Evolutionary conservation across 2,797 vertebrate species (phyloP).

Genomic region (Acanthurus leucopareius): DNA sequence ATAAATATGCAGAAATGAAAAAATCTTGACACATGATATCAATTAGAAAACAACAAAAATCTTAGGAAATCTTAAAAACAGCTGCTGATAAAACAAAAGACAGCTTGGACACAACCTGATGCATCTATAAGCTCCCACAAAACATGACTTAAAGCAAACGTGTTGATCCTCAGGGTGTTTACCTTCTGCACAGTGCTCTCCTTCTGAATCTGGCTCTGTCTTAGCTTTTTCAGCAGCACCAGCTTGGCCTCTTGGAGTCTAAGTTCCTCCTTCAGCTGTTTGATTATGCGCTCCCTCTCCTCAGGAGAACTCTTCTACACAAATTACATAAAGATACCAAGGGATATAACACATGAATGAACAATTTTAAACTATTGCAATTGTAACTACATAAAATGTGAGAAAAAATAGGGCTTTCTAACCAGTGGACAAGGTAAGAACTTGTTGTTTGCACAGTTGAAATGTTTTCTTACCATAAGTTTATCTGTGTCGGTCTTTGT

Average conservation of each 20-base stretch:
- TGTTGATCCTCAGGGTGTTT: not conserved
- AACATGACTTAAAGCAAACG: not conserved
- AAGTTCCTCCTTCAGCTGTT: slow-evolving; percentile 95
- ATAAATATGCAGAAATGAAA: not conserved
- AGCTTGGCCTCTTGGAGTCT: slow-evolving; percentile 97
- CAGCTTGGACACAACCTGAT: not conserved
- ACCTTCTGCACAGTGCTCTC: slow-evolving; percentile 94
- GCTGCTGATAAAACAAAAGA: not conserved
- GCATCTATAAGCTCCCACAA: not conserved
- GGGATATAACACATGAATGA: not conserved
- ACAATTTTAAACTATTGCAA: not conserved
- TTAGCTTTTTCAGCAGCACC: slow-evolving; percentile 95
- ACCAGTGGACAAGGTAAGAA: not conserved
- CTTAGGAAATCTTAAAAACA: not conserved
- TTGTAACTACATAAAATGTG: not conserved
- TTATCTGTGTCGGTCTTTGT: slow-evolving; percentile 92
- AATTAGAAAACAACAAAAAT: not conserved
- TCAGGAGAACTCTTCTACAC: slow-evolving; percentile 93
- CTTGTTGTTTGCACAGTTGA: not conserved
- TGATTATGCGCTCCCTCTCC: slow-evolving; percentile 93
- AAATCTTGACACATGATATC: not conserved
- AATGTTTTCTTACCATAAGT: slow-evolving; percentile 89
- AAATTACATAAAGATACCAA: not conserved
- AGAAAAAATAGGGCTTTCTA: not conserved
- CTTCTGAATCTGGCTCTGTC: slow-evolving; percentile 99